Percentiles rank a stretch among this genome's conserved stretches.
These are phyloP conservation scores for Lithophane socia DNA, from an alignment of 2,888 invertebrate genomes.

Conservation along the genomic window DNA sequence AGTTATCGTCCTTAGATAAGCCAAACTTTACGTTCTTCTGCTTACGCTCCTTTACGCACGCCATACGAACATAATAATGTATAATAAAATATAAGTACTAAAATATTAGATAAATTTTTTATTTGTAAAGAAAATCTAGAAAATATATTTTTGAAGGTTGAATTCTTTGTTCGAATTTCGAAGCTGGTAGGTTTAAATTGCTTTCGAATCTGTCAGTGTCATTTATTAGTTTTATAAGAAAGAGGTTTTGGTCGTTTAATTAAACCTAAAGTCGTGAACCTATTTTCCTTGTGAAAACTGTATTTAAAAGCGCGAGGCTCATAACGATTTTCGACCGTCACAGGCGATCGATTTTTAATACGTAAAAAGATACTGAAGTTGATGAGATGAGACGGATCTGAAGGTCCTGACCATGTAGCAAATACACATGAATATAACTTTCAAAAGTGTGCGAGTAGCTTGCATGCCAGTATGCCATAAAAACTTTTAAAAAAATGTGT, in stretches of 20 bases:
- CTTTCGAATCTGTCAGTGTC: constrained; percentile 31
- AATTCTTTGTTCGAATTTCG: constrained; percentile 31
- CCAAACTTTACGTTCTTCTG: constrained; percentile 84
- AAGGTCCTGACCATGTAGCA: background rate
- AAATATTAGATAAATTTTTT: constrained; percentile 72
- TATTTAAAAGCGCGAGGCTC: background rate
- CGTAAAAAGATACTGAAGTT: background rate
- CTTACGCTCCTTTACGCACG: constrained; percentile 75
- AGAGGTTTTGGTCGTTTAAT: constrained; percentile 19
- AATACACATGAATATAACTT: background rate
- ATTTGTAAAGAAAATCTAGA: constrained; percentile 61
- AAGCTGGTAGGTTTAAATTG: constrained; percentile 47
- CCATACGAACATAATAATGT: constrained; percentile 73
- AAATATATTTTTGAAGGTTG: constrained; percentile 63
- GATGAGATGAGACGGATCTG: background rate
- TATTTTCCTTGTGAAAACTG: background rate
- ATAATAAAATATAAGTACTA: constrained; percentile 66
- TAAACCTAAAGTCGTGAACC: constrained; percentile 5
- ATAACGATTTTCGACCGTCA: background rate
- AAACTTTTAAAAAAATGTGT: background rate
- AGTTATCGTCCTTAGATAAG: constrained; percentile 82
- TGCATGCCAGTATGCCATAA: background rate
- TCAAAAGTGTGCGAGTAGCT: background rate
- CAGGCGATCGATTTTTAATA: background rate
- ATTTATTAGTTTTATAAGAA: background rate